A percentile compares a stretch with the other conserved stretches of the same genome.
phyloP scores from a whole-genome alignment of 1,140 invertebrate genomes.

The Drosophila mauritiana region DNA sequence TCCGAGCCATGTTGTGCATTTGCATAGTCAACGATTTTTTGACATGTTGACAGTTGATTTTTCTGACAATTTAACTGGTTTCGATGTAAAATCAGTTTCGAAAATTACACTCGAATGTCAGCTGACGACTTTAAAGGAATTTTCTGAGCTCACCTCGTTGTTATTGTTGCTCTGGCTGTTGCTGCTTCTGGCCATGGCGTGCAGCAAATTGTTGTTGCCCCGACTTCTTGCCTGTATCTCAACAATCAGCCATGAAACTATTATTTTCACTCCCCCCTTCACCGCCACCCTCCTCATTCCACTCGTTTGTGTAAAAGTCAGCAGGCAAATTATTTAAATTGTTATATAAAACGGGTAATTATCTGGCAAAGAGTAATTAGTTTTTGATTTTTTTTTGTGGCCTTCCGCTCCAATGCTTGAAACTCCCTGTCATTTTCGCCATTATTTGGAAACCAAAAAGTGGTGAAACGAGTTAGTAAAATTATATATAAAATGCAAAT shows the following conservation, averaged over 20 bases:
- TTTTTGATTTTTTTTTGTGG: slow-evolving; percentile 47
- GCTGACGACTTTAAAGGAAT: slow-evolving; percentile 80
- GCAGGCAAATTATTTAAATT: slow-evolving; percentile 79
- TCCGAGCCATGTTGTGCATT: slow-evolving; percentile 51
- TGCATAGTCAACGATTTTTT: slow-evolving; percentile 84
- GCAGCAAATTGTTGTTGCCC: slow-evolving; percentile 71
- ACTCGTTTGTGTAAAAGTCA: slow-evolving; percentile 46
- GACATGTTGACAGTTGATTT: slow-evolving; percentile 85
- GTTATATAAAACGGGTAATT: slow-evolving; percentile 77
- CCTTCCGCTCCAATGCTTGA: neutral
- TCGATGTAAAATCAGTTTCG: slow-evolving; percentile 84
- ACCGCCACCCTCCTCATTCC: neutral
- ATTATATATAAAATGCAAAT: too few species aligned
- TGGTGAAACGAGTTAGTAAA: neutral
- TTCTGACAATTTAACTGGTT: slow-evolving; percentile 85
- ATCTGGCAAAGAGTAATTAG: slow-evolving; percentile 65
- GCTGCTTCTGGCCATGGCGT: slow-evolving; percentile 71
- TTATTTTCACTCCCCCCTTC: slow-evolving; percentile 40
- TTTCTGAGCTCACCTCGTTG: slow-evolving; percentile 51
- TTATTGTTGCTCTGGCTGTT: slow-evolving; percentile 15
- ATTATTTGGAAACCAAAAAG: neutral
- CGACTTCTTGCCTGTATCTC: slow-evolving; percentile 40
- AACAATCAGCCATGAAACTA: slow-evolving; percentile 46
- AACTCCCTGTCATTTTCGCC: neutral
- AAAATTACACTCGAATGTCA: slow-evolving; percentile 79